phyloP scores from a whole-genome alignment of 2,888 invertebrate species.

The Thereva nobilitata region DNA sequence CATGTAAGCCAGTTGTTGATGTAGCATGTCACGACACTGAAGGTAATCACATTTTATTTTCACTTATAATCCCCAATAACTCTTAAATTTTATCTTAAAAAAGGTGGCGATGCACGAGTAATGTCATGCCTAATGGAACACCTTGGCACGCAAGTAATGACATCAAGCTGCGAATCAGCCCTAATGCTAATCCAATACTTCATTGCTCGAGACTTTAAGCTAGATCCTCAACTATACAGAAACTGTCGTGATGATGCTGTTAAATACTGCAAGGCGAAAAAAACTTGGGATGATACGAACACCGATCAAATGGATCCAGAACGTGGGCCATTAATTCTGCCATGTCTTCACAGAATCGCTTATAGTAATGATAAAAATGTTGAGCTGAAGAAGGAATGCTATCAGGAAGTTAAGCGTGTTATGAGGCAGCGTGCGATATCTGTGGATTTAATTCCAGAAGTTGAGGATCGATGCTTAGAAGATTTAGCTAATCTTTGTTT shows the following conservation, averaged over 20 bases:
- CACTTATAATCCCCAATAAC: too few relatives aligned
- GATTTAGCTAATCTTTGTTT: slow-evolving; percentile 84
- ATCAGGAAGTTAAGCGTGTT: slow-evolving; percentile 79
- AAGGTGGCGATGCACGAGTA: slow-evolving; percentile 75
- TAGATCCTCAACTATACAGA: slow-evolving; percentile 85
- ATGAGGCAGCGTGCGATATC: slow-evolving; percentile 92
- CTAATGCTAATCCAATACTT: slow-evolving; percentile 97
- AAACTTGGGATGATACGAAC: slow-evolving; percentile 72
- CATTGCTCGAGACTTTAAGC: slow-evolving; percentile 89
- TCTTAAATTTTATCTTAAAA: too few relatives aligned
- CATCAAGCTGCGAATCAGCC: slow-evolving; percentile 84
- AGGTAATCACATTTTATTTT: slow-evolving; percentile 47
- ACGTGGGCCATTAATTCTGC: slow-evolving; percentile 80
- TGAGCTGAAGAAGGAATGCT: slow-evolving; percentile 64
- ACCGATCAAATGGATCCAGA: slow-evolving; percentile 71
- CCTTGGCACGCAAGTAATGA: slow-evolving; percentile 80
- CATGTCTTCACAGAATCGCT: slow-evolving; percentile 84
- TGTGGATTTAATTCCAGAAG: slow-evolving; percentile 91
- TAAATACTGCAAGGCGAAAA: slow-evolving; percentile 76
- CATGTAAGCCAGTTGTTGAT: slow-evolving; percentile 85
- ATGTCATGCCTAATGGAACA: slow-evolving; percentile 95
- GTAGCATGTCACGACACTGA: slow-evolving; percentile 72
- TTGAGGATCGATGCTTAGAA: slow-evolving; percentile 86
- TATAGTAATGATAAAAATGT: slow-evolving; percentile 59
- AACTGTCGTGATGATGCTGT: slow-evolving; percentile 88